phyloP scores from a whole-genome alignment of 1,140 invertebrate genomes.

The Drosophila kepulauana region DNA sequence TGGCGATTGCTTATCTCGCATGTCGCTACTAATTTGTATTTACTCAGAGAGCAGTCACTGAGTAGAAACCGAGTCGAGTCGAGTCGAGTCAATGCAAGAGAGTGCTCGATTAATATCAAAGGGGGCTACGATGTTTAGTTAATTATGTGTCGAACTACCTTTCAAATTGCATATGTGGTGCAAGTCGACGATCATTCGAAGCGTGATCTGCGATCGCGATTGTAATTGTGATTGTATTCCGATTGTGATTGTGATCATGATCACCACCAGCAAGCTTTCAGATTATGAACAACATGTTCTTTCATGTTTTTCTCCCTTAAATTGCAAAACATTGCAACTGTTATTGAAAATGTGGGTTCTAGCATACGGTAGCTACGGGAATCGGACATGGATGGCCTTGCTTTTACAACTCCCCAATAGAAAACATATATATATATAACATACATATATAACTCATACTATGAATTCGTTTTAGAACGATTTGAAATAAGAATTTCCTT shows the following conservation, averaged over 20 bases:
- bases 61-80: slow-evolving; percentile 9
- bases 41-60: slow-evolving; percentile 31
- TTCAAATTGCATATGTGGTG: neutral
- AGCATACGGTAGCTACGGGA: neutral
- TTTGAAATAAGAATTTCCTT: no score
- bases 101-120: neutral
- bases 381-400: no score
- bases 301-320: neutral
- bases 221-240: neutral
- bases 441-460: no score
- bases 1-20: slow-evolving; percentile 70
- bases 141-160: slow-evolving; percentile 56
- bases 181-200: neutral
- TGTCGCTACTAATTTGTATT: slow-evolving; percentile 74
- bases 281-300: slow-evolving; percentile 7
- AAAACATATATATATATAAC: no score
- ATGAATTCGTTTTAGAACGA: no score
- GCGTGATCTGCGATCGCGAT: slow-evolving; percentile 12
- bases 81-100: neutral
- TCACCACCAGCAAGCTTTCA: neutral
- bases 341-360: no score
- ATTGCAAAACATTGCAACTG: neutral
- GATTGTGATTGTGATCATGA: slow-evolving; percentile 10
- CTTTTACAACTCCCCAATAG: no score
- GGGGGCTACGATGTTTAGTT: slow-evolving; percentile 48